A percentile compares a stretch with the other conserved stretches of the same genome.
Conservation (phyloP, 2,888 invertebrate species). For the Bugula neritina region DNA sequence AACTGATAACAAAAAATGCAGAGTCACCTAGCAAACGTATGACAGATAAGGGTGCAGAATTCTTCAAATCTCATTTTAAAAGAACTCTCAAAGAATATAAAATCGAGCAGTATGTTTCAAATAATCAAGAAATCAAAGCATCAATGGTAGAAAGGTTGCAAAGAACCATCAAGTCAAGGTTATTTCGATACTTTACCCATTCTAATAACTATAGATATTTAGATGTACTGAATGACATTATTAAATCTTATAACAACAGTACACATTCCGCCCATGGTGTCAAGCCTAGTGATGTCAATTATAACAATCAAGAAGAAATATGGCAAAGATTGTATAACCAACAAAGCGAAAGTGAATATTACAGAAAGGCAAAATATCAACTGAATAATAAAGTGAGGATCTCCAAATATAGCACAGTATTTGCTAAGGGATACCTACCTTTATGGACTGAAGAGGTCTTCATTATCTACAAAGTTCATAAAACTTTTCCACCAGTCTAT, state of each 20-base stretch:
- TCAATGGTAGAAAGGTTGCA: constrained; percentile 33
- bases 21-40: neutral
- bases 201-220: constrained; percentile 7
- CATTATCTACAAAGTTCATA: neutral
- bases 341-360: neutral
- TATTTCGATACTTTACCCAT: constrained; percentile 37
- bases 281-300: neutral
- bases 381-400: neutral
- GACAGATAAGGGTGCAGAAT: constrained; percentile 11
- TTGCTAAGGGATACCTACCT: neutral
- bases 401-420: neutral
- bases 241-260: constrained; percentile 2
- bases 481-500: constrained; percentile 17
- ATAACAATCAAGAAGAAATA: neutral
- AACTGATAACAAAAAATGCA: neutral
- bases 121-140: too few species aligned
- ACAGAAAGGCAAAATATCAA: neutral
- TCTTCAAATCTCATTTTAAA: constrained; percentile 19
- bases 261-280: neutral
- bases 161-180: constrained; percentile 39
- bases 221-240: constrained; percentile 5
- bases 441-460: constrained; percentile 1
- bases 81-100: neutral
- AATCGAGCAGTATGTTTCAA: neutral
- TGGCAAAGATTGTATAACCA: neutral